Base-by-base conservation (phyloP, 1,140 invertebrate species). In the Antheraea pernyi region DNA sequence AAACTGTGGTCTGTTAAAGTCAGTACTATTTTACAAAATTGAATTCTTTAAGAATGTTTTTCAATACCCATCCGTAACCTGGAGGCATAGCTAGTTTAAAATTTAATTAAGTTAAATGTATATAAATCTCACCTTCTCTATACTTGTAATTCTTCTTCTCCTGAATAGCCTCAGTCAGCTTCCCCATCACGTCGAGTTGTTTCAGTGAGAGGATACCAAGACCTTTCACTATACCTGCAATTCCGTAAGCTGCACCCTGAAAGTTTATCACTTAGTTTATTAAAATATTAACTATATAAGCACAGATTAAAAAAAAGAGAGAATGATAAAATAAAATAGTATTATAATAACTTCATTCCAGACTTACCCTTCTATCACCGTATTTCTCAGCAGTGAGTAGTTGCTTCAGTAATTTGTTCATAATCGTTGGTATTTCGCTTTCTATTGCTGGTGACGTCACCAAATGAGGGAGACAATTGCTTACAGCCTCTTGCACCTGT, bases 401-500 rank as follows among this genome's bases (percentile, higher is more conserved):
- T 48, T 98, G 96, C 70, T 96, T 94, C 85, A 99, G 94, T 9
- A 99, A 93, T 86, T 97, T 98, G 78, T 98, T 96, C 11, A 99
- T 95, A 73, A 99, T 95, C 46, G 95, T 94, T 0, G 97, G 96
- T 7, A 98, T 97, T 81, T 99, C 97, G 53, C 97, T 96, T 87
- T 97, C 97, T 5, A 99, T 96, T 0, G 97, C 97, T 9, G 97
- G 97, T 18, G 92, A 92, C 48, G 81, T 89, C 58, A 99, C 97
- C 39, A 99, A 92, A 80, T 98, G 96, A 2, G 98, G 98, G 53
- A 99, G 91, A 86, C 99, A 99, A 86, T 99, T 98, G 37, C 98
- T 98, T 0, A 99, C 98, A 0, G 99, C 97, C 93, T 99, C 98
- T 94, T 99, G 99, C 0, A 99, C 98, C 95, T 98, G 85, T 7